Evolutionary conservation across 1,140 invertebrate genomes (phyloP).

Genomic region (Pemphigus obesinymphae): DNA sequence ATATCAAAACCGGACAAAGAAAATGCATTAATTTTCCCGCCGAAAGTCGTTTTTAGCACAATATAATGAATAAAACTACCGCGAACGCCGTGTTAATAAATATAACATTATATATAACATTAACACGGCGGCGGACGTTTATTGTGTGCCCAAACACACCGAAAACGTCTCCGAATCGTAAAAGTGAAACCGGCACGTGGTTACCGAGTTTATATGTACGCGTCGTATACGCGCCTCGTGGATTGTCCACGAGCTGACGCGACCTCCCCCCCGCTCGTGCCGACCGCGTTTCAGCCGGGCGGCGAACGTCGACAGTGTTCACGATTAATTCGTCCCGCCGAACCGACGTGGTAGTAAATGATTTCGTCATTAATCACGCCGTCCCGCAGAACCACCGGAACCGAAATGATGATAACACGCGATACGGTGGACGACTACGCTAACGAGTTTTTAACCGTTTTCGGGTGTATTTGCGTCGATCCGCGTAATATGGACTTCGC

Average conservation of each 20-base stretch:
- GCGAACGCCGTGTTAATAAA: constrained; percentile 20
- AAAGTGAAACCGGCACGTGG: not conserved
- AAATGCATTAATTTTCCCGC: constrained; percentile 34
- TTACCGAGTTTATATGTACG: not conserved
- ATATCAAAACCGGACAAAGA: constrained; percentile 41
- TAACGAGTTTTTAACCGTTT: too few relatives aligned
- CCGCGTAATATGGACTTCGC: too few relatives aligned
- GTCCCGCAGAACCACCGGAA: not conserved
- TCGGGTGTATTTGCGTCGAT: too few relatives aligned
- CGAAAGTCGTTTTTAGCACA: not conserved
- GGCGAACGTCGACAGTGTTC: not conserved
- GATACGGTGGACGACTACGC: too few relatives aligned
- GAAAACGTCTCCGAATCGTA: not conserved
- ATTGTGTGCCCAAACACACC: not conserved
- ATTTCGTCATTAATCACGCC: not conserved
- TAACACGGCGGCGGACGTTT: not conserved
- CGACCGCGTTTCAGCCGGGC: not conserved
- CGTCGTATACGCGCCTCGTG: not conserved
- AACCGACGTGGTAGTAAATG: not conserved
- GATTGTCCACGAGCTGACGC: not conserved
- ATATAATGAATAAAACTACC: constrained; percentile 11
- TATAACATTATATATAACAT: not conserved
- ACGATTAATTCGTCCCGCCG: not conserved
- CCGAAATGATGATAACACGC: too few relatives aligned
- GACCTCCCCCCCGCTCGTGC: not conserved